A percentile compares a stretch with the other conserved stretches of the same genome.
These are phyloP conservation scores for Cecidostiba fungosa DNA, from an alignment of 2,888 invertebrate species.

Conservation along the genomic window DNA sequence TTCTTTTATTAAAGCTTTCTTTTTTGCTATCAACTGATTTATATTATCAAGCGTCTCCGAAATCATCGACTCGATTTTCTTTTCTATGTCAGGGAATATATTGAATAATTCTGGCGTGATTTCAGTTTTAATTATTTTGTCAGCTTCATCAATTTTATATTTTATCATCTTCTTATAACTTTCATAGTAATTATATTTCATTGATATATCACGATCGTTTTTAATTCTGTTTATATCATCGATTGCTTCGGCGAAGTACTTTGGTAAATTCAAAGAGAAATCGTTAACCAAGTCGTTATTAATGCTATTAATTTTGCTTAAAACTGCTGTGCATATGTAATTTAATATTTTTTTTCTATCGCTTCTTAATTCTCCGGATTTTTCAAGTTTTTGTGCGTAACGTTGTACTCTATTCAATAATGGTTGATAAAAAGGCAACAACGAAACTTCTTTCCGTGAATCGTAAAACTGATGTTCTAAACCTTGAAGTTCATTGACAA, in stretches of 20 bases:
- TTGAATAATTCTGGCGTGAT: neutral
- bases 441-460: neutral
- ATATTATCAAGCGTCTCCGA: neutral
- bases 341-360: neutral
- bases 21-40: neutral
- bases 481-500: neutral
- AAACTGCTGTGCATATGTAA: neutral
- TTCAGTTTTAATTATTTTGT: neutral
- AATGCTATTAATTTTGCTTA: neutral
- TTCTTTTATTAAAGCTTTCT: neutral
- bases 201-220: neutral
- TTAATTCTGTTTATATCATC: neutral
- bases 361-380: neutral
- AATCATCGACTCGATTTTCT: neutral
- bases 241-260: neutral
- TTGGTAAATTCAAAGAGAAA: neutral
- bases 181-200: neutral
- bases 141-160: neutral
- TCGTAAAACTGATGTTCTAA: neutral
- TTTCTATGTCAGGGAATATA: neutral
- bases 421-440: neutral
- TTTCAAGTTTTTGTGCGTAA: neutral
- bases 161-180: neutral
- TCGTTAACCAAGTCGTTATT: neutral
- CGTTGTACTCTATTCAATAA: neutral